Base-by-base conservation (phyloP, 2,113 vertebrate species). In the Oriolus oriolus region DNA sequence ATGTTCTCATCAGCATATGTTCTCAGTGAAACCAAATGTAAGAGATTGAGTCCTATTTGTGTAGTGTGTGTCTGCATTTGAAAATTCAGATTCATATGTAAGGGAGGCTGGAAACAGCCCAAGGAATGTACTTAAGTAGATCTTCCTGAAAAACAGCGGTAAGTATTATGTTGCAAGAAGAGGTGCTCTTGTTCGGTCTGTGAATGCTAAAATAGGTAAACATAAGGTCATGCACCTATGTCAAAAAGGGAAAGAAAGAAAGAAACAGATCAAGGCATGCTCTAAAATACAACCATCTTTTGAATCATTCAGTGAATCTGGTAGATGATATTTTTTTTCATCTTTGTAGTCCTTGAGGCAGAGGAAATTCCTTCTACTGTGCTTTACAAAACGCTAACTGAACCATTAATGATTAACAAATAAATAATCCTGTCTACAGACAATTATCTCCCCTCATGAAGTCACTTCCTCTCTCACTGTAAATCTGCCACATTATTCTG, bases 361-460 rank as follows among this genome's bases (percentile, higher is more conserved):
- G 54, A 87, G 44, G 56, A 75, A 84, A 65, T 69, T 71, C 70
- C 47, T 95, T 92, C 30, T 24, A 63, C 28, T n/a, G 41, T 59
- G 59, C 61, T 84, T 91, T 70, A 54, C 63, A 89, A 84, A 87
- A 70, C 80, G 63, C 27, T 85, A 84, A 75, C 56, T 63, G 60
- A 56, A 64, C 68, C 85, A 82, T 90, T 80, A 96, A 71, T 33
- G 73, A 91, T 82, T 78, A 94, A 79, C 17, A 89, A 92, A 94
- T 87, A 95, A 93, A 80, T 93, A 96, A 87, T 53, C 64, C 60
- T 45, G 37, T 60, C 88, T 78, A 41, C 16, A 88, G 82, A 83
- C 35, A 87, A 50, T 44, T 75, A 37, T 28, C 45, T 60, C 69
- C 79, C 93, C 49, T 75, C 64, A 63, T 22, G 31, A 92, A 96